Conservation (phyloP, 2,113 vertebrate species). For the Alligator sinensis region DNA sequence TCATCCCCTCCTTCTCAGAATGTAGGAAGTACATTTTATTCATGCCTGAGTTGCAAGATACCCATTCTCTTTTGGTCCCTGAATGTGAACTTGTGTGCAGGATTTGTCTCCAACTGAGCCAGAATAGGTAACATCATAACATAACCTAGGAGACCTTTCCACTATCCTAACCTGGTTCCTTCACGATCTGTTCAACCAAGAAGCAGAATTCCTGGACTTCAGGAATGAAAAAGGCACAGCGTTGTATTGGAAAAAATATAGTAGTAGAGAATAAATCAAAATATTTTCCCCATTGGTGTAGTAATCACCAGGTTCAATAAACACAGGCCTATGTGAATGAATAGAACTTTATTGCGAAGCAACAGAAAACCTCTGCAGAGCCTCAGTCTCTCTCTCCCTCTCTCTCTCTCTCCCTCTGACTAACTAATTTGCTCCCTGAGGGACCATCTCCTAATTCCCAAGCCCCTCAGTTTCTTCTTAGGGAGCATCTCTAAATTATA, state of each 20-base stretch:
- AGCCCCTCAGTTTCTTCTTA: no score
- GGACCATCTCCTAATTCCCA: no score
- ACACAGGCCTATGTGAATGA: no score
- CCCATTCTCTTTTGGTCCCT: background rate
- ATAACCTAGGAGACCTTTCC: background rate
- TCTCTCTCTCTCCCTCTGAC: no score
- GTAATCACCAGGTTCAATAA: no score
- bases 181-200: background rate
- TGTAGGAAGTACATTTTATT: background rate
- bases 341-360: no score
- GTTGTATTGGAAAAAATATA: background rate
- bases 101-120: background rate
- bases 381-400: no score
- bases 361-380: no score
- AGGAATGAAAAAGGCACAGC: background rate
- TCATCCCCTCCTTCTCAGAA: background rate
- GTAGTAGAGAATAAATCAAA: slow-evolving; percentile 6
- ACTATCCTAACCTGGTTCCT: background rate
- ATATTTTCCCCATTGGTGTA: background rate
- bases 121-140: background rate
- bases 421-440: no score
- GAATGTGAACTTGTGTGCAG: slow-evolving; percentile 2
- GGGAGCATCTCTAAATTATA: no score
- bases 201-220: slow-evolving; percentile 6
- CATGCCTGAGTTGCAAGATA: background rate